Percentiles rank a stretch among this genome's conserved stretches.
Evolutionary conservation across 1,140 invertebrate species (phyloP).

Genomic region (Mercenaria mercenaria): DNA sequence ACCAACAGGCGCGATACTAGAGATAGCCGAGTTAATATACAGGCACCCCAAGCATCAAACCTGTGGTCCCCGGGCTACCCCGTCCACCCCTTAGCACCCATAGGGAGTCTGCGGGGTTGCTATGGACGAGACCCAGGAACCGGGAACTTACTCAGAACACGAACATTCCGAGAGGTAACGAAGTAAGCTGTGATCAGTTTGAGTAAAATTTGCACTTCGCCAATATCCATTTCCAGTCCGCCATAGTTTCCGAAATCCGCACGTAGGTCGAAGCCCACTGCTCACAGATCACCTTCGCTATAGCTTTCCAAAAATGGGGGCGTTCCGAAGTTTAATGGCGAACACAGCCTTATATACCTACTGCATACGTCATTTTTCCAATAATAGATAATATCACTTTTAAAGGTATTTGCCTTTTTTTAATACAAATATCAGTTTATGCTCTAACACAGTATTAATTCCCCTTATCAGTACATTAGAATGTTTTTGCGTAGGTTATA

Average conservation of each 20-base stretch:
- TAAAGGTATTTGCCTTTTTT: too few species aligned
- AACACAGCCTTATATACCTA: too few species aligned
- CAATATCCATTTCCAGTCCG: conserved; percentile 66
- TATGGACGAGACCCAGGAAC: conserved; percentile 57
- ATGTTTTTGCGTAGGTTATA: too few species aligned
- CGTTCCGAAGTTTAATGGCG: too few species aligned
- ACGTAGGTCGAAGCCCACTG: conserved; percentile 50
- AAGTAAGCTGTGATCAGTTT: conserved; percentile 52
- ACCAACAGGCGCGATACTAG: conserved; percentile 24
- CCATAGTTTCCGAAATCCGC: conserved; percentile 35
- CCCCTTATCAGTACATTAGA: too few species aligned
- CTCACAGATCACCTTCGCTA: conserved; percentile 33
- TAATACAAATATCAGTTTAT: too few species aligned
- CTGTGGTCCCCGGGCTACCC: conserved; percentile 63
- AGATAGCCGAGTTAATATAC: neutral
- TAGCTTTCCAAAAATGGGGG: too few species aligned
- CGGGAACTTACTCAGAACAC: conserved; percentile 60
- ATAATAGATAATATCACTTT: too few species aligned
- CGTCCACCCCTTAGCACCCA: conserved; percentile 38
- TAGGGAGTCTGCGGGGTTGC: conserved; percentile 53
- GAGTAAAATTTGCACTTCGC: conserved; percentile 11
- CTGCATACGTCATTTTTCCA: too few species aligned
- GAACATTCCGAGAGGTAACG: conserved; percentile 61
- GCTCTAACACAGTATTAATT: too few species aligned
- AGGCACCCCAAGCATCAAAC: conserved; percentile 28